phyloP scores from a whole-genome alignment of 2,888 invertebrate genomes.

The Drepanosiphum platanoidis region DNA sequence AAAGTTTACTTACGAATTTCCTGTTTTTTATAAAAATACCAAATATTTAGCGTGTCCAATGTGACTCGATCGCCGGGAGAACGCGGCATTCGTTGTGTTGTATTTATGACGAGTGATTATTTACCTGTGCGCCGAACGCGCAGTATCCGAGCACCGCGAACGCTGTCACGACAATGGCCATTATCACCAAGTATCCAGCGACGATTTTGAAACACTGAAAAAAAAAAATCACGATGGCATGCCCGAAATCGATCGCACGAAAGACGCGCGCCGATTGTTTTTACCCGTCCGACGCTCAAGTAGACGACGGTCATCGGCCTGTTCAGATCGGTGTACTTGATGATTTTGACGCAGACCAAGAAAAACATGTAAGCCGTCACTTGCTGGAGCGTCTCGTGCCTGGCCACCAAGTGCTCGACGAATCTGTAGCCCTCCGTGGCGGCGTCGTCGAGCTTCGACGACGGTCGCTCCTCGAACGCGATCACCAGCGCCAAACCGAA shows the following conservation, averaged over 20 bases:
- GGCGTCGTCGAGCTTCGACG: neutral
- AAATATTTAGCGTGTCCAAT: no score
- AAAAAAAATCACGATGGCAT: neutral
- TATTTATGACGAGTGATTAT: no score
- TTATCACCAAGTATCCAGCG: conserved; percentile 13
- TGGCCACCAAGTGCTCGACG: neutral
- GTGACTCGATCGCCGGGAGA: no score
- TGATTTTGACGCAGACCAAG: conserved; percentile 33
- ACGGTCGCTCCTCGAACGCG: neutral
- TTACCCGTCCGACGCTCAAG: conserved; percentile 45
- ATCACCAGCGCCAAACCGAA: neutral
- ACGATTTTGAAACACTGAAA: conserved; percentile 37
- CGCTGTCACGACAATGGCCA: conserved; percentile 11
- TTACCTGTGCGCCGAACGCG: conserved; percentile 39
- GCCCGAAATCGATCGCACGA: no score
- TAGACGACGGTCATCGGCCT: conserved; percentile 45
- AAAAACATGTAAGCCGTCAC: conserved; percentile 33
- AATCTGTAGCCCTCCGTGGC: neutral
- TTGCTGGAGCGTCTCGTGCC: neutral
- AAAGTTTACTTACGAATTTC: no score
- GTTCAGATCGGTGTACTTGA: conserved; percentile 49
- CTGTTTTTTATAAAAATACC: no score
- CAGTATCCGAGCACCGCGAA: conserved; percentile 48
- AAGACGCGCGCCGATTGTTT: no score
- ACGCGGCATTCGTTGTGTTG: no score